These are phyloP conservation scores for Dromococcyx pavoninus DNA, from an alignment of 2,797 vertebrate genomes.

Conservation along the genomic window DNA sequence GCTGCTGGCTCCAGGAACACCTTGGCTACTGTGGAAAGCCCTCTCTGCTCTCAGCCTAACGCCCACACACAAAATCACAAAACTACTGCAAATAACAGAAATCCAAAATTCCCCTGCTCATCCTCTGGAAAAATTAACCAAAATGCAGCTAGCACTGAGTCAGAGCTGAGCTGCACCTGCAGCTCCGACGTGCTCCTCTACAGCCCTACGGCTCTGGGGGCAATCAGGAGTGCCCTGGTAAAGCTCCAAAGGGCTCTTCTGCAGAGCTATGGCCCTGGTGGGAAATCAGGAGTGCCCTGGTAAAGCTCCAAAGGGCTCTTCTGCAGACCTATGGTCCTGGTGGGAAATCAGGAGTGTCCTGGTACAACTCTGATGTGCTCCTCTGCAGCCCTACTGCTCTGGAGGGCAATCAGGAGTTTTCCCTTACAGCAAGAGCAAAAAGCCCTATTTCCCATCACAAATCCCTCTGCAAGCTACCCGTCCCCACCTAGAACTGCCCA, in stretches of 20 bases:
- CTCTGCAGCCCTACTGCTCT: too few relatives aligned
- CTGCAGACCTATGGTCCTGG: too few relatives aligned
- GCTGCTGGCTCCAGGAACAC: not conserved
- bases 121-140: rapidly evolving
- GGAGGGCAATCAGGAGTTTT: not conserved
- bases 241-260: rapidly evolving
- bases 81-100: not conserved
- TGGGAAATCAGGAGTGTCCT: too few relatives aligned
- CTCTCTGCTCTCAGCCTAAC: not conserved
- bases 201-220: too few relatives aligned
- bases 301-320: too few relatives aligned
- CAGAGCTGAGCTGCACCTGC: not conserved
- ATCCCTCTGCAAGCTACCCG: not conserved
- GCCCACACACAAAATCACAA: not conserved
- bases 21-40: not conserved
- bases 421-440: not conserved
- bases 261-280: not conserved
- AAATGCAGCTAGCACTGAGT: rapidly evolving
- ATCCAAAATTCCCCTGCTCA: not conserved
- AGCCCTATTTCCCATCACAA: not conserved
- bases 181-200: not conserved
- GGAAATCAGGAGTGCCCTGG: not conserved
- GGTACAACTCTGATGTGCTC: not conserved
- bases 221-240: too few relatives aligned
- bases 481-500: not conserved